A percentile compares a stretch with the other conserved stretches of the same genome.
These are phyloP conservation scores for Falco cherrug DNA, from an alignment of 2,797 vertebrate species.

Conservation along the genomic window DNA sequence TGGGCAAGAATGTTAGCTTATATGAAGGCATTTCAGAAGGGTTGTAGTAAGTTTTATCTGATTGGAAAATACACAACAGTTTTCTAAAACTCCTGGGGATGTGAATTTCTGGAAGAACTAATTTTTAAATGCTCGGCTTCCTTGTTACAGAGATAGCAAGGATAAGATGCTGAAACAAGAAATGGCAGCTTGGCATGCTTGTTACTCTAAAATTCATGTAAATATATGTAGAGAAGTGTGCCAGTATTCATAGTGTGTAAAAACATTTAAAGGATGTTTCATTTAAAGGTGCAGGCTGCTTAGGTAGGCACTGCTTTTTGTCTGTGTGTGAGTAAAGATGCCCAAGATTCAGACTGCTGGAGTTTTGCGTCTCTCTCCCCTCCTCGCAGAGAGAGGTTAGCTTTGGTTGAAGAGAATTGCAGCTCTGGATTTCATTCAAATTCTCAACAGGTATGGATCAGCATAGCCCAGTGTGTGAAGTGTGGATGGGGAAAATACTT, in stretches of 20 bases:
- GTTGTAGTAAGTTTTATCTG: background rate
- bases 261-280: background rate
- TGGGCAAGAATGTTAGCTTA: background rate
- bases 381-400: background rate
- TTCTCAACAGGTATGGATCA: background rate
- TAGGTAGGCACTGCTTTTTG: background rate
- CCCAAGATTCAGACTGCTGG: background rate
- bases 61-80: background rate
- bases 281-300: background rate
- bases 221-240: background rate
- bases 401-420: background rate
- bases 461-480: background rate
- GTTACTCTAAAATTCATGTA: background rate
- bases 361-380: background rate
- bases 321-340: background rate
- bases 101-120: background rate
- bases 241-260: background rate
- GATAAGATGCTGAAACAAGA: background rate
- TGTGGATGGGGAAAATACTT: background rate
- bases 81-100: background rate
- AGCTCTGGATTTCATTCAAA: background rate
- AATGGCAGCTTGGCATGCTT: background rate
- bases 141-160: background rate
- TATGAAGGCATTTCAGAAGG: background rate
- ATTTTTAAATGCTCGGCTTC: background rate